Conservation (phyloP, 30 jellyfish, hydroid and myxozoan species). For the Chrysaora quinquecirrha region DNA sequence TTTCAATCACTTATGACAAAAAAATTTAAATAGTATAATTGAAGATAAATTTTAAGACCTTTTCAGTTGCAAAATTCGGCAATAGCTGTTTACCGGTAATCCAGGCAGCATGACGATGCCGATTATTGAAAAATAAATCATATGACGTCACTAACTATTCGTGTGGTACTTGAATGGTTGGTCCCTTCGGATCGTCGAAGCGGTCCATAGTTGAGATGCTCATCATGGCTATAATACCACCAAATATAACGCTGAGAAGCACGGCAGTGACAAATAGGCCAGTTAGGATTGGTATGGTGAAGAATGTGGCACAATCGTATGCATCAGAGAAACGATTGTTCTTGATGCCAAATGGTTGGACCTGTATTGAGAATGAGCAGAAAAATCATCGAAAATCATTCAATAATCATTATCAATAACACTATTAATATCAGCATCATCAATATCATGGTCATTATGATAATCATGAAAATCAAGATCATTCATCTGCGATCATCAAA, state of each 20-base stretch:
- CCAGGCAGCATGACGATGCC: neutral
- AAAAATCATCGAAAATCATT: too few relatives aligned
- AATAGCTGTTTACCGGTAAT: too few relatives aligned
- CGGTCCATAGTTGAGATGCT: conserved; percentile 94
- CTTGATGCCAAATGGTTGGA: conserved; percentile 76
- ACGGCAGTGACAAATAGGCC: conserved; percentile 77
- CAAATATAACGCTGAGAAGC: conserved; percentile 63
- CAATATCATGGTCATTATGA: too few relatives aligned
- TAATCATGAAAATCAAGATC: too few relatives aligned
- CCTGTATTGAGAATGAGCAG: conserved; percentile 34
- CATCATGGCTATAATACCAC: conserved; percentile 88
- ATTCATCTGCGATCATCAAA: too few relatives aligned
- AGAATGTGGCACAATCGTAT: conserved; percentile 84
- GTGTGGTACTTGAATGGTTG: conserved; percentile 91
- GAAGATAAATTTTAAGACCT: too few relatives aligned
- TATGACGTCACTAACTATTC: conserved; percentile 21
- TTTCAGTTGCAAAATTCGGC: too few relatives aligned
- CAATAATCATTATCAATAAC: too few relatives aligned
- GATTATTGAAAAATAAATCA: too few relatives aligned
- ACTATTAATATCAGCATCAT: too few relatives aligned
- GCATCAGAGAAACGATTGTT: conserved; percentile 55
- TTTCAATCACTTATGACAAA: too few relatives aligned
- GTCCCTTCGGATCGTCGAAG: conserved; percentile 98
- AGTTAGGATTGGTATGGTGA: conserved; percentile 88
- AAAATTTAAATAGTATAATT: too few relatives aligned